These are phyloP conservation scores for Lepeophtheirus salmonis DNA, from an alignment of 1,140 invertebrate genomes.

Conservation along the genomic window DNA sequence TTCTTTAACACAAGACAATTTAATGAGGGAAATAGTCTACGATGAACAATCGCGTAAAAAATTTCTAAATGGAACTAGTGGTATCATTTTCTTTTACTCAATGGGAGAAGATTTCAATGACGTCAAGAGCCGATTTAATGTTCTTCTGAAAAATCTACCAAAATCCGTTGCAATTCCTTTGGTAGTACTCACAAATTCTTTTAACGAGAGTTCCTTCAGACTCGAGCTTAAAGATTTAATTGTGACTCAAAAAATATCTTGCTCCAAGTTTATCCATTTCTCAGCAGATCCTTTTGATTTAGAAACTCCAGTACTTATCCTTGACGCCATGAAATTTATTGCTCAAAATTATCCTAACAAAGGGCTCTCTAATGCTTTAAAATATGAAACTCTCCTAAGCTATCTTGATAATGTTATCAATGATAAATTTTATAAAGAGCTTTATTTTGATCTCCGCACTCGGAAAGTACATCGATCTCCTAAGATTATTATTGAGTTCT, in stretches of 20 bases:
- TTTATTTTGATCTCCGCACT: neutral
- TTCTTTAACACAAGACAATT: neutral
- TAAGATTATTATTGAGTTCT: neutral
- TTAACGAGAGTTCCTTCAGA: neutral
- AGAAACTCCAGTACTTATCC: neutral
- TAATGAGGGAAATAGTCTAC: neutral
- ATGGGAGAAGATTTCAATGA: neutral
- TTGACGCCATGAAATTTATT: neutral
- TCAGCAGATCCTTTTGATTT: neutral
- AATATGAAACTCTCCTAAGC: neutral
- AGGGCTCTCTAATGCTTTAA: neutral
- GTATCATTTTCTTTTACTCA: neutral
- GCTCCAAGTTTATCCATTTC: neutral
- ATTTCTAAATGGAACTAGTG: conserved; percentile 6
- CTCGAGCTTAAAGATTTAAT: neutral
- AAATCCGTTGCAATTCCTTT: neutral
- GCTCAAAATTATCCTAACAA: neutral
- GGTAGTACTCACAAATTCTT: neutral
- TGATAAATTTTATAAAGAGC: neutral
- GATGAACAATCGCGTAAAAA: neutral
- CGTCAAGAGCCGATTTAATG: neutral
- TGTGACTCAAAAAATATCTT: neutral
- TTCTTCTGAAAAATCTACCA: neutral
- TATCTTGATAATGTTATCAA: neutral
- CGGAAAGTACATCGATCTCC: neutral